A percentile compares a stretch with the other conserved stretches of the same genome.
Evolutionary conservation across 2,888 invertebrate genomes (phyloP).

Genomic region (Agrypnus murinus): DNA sequence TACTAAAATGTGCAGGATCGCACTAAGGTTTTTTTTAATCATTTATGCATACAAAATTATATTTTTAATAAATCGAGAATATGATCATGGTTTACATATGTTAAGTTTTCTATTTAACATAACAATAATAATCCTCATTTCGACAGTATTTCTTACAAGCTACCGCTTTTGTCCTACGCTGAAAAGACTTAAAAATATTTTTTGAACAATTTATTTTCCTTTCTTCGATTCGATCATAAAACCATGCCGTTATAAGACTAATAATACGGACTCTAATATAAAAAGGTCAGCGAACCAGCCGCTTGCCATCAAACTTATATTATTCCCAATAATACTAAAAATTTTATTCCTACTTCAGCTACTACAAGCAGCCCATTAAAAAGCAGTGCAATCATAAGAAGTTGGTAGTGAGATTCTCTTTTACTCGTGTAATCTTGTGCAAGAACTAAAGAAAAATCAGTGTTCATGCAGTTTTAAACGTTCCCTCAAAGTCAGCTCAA

Average conservation of each 20-base stretch:
- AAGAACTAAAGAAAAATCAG: slow-evolving; percentile 20
- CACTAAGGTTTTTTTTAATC: no score
- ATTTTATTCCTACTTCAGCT: background rate
- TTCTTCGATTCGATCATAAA: slow-evolving; percentile 1
- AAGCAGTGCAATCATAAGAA: background rate
- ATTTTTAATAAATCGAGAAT: no score
- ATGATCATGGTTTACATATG: no score
- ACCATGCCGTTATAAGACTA: background rate
- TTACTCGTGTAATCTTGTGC: slow-evolving; percentile 3
- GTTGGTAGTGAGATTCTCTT: background rate
- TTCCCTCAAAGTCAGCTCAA: slow-evolving; percentile 22
- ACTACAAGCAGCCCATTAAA: background rate
- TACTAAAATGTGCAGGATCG: no score
- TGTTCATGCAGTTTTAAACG: slow-evolving; percentile 28
- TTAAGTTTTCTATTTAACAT: no score
- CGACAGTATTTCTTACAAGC: no score
- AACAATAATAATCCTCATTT: no score
- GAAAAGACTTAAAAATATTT: no score
- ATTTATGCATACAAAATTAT: no score
- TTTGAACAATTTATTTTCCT: no score
- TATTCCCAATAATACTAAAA: background rate
- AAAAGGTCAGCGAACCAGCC: background rate
- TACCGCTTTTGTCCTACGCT: no score
- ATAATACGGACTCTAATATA: background rate
- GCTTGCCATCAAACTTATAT: background rate